Evolutionary conservation across 2,113 vertebrate genomes (phyloP).

Genomic region (Peromyscus polionotus): DNA sequence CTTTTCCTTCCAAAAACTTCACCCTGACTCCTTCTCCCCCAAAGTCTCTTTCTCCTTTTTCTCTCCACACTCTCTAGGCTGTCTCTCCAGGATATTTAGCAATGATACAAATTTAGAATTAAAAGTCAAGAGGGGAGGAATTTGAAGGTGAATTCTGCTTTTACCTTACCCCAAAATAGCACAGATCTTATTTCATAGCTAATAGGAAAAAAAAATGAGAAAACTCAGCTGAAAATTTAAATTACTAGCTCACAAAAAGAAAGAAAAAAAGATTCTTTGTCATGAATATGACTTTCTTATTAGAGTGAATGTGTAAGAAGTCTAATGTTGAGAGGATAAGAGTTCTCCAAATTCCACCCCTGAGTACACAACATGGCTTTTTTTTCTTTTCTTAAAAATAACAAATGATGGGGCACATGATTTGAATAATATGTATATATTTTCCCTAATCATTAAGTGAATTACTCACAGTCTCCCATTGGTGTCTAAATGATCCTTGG

Average conservation of each 20-base stretch:
- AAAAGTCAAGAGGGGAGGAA: not conserved
- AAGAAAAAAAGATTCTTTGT: not conserved
- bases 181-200: not conserved
- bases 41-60: not conserved
- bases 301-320: not conserved
- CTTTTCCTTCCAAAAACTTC: not conserved
- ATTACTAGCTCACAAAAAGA: conserved; percentile 1
- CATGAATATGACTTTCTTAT: conserved; percentile 34
- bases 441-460: conserved; percentile 43
- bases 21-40: too few species aligned
- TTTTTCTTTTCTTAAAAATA: conserved; percentile 39
- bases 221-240: not conserved
- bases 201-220: not conserved
- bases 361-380: not conserved
- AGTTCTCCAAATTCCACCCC: conserved; percentile 27
- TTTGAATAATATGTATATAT: conserved; percentile 38
- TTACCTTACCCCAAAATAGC: not conserved
- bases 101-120: not conserved
- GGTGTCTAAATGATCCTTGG: conserved; percentile 52
- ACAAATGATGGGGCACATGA: not conserved
- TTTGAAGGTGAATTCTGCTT: not conserved
- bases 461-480: conserved; percentile 68
- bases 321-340: not conserved
- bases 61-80: not conserved
- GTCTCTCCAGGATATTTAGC: not conserved